A percentile compares a stretch with the other conserved stretches of the same genome.
These are phyloP conservation scores for Clarias magur DNA, from an alignment of 2,113 vertebrate species.

Conservation along the genomic window DNA sequence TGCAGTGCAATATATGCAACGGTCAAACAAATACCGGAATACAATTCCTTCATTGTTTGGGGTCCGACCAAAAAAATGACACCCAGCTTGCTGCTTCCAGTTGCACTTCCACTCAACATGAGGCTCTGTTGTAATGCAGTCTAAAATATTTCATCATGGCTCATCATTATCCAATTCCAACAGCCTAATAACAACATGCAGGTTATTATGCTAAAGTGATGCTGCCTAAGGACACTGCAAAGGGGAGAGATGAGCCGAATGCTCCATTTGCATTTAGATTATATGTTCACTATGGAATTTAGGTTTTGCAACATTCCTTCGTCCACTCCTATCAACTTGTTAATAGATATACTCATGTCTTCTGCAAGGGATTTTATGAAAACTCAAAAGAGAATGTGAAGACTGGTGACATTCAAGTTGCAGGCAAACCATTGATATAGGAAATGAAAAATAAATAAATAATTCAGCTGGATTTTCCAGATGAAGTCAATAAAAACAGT, in stretches of 20 bases:
- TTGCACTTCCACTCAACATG: not conserved
- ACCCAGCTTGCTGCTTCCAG: not conserved
- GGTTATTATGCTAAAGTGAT: constrained; percentile 57
- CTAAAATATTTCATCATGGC: constrained; percentile 52
- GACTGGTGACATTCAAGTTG: constrained; percentile 19
- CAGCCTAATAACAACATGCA: constrained; percentile 53
- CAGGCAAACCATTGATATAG: constrained; percentile 12
- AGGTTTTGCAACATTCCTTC: constrained; percentile 17
- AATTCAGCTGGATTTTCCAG: not conserved
- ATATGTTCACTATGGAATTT: constrained; percentile 48
- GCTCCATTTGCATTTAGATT: constrained; percentile 72
- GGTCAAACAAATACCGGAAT: not conserved
- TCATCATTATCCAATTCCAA: constrained; percentile 48
- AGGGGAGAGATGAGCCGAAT: constrained; percentile 52
- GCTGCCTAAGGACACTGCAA: constrained; percentile 55
- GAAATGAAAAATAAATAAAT: constrained; percentile 16
- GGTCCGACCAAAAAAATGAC: constrained; percentile 28
- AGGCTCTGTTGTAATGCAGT: constrained; percentile 41
- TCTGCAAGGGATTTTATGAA: constrained; percentile 31
- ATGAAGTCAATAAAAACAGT: constrained; percentile 35
- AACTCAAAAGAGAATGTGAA: constrained; percentile 23
- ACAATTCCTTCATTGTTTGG: not conserved
- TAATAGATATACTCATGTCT: constrained; percentile 42
- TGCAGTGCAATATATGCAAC: not conserved
- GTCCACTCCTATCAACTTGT: constrained; percentile 28